phyloP scores from a whole-genome alignment of 2,113 vertebrate species.

The Coryphaenoides rupestris region DNA sequence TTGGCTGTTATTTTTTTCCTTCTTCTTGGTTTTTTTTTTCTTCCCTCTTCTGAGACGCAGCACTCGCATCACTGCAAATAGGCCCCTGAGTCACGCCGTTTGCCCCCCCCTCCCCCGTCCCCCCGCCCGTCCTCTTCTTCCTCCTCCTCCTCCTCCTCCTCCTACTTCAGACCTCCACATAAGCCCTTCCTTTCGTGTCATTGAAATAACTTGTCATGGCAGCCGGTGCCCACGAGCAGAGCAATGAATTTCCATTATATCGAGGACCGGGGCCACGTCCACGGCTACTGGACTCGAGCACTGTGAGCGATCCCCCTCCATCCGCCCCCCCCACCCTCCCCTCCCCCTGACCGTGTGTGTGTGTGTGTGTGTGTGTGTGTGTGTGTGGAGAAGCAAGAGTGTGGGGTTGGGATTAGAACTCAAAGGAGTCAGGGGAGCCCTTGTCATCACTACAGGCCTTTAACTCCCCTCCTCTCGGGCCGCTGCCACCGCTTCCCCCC shows the following conservation, averaged over 20 bases:
- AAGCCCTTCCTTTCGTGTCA: conserved; percentile 56
- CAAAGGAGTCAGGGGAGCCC: too few relatives aligned
- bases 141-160: too few relatives aligned
- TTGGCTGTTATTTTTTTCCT: too few relatives aligned
- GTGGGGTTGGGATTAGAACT: not conserved
- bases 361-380: conserved; percentile 10
- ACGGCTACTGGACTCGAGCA: conserved; percentile 45
- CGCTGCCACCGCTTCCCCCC: too few relatives aligned
- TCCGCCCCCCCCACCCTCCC: too few relatives aligned
- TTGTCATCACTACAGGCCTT: too few relatives aligned
- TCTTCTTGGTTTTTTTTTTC: conserved; percentile 27
- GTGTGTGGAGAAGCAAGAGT: conserved; percentile 5
- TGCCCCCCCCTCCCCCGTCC: conserved; percentile 17
- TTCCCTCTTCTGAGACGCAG: conserved; percentile 4
- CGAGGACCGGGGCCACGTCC: conserved; percentile 55
- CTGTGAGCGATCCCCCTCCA: too few relatives aligned
- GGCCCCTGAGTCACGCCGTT: conserved; percentile 34
- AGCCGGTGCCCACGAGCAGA: conserved; percentile 53
- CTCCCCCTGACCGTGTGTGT: conserved; percentile 38
- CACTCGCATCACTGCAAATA: conserved; percentile 29
- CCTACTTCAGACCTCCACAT: conserved; percentile 45
- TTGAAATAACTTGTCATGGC: conserved; percentile 67
- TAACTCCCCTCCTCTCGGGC: too few relatives aligned
- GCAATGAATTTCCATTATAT: conserved; percentile 73
- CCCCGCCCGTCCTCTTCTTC: too few relatives aligned